Conservation (phyloP, 2,113 vertebrate genomes). For the Peromyscus maniculatus region DNA sequence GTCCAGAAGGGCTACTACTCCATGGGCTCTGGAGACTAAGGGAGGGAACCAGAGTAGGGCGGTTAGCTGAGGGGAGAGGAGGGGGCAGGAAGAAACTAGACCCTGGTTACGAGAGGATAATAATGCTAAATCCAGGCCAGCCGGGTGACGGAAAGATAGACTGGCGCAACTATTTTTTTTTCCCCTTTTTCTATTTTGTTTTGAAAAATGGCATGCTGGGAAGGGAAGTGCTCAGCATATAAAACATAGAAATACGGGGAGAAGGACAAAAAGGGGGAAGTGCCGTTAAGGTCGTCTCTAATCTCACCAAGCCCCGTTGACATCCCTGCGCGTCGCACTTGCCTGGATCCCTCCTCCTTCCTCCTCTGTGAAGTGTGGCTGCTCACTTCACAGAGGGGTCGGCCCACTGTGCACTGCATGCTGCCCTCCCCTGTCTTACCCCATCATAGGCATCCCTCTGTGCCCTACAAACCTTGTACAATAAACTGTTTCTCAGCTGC, state of each 20-base stretch:
- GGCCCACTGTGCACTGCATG: not conserved
- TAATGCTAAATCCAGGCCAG: not conserved
- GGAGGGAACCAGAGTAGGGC: not conserved
- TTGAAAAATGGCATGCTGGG: not conserved
- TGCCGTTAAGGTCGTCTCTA: not conserved
- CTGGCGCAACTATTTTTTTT: not conserved
- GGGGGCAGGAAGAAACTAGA: not conserved
- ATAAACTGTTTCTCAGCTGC: conserved; percentile 24
- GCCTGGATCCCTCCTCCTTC: not conserved
- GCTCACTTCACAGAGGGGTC: not conserved
- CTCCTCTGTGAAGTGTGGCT: accelerated
- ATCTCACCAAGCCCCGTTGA: not conserved
- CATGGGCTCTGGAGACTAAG: not conserved
- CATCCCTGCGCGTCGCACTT: not conserved
- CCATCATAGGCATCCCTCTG: not conserved
- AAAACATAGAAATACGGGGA: not conserved
- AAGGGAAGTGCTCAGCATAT: not conserved
- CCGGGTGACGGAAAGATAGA: not conserved
- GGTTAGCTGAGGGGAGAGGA: not conserved
- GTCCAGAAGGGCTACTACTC: not conserved
- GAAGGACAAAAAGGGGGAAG: not conserved
- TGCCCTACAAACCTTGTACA: not conserved
- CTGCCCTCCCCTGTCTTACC: not conserved
- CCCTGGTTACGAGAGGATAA: not conserved
- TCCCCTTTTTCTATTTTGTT: not conserved